Conservation (phyloP, 2,888 invertebrate species). For the Yponomeuta cagnagella region DNA sequence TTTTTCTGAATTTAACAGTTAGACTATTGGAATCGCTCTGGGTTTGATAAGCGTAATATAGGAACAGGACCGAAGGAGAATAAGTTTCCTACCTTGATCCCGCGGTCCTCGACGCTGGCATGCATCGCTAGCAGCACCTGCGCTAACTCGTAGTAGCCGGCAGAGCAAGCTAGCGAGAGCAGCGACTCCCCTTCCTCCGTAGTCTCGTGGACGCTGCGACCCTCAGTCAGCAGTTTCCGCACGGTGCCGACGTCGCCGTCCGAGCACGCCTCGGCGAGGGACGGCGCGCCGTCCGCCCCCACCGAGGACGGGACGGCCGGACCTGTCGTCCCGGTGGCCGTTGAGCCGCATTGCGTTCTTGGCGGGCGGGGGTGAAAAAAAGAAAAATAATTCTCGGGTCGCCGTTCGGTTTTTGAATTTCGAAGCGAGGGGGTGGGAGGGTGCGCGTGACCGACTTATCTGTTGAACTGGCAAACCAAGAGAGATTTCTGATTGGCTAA, state of each 20-base stretch:
- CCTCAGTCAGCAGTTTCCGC: constrained; percentile 92
- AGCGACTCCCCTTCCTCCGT: constrained; percentile 98
- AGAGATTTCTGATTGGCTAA: too few species aligned
- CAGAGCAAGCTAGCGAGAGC: constrained; percentile 96
- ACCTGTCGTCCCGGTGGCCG: constrained; percentile 53
- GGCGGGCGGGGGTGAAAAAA: constrained; percentile 24
- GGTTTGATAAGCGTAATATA: too few species aligned
- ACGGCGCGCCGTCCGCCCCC: constrained; percentile 77
- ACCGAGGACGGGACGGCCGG: constrained; percentile 39
- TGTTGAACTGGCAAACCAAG: too few species aligned
- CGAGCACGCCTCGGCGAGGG: constrained; percentile 93
- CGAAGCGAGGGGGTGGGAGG: background rate
- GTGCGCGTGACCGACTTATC: too few species aligned
- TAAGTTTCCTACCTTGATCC: constrained; percentile 80
- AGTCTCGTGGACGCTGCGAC: constrained; percentile 95
- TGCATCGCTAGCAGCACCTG: constrained; percentile 98
- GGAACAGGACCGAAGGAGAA: background rate
- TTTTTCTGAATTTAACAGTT: too few species aligned
- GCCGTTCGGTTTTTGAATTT: background rate
- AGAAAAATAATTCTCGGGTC: constrained; percentile 9
- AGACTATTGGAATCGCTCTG: too few species aligned
- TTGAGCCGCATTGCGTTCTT: constrained; percentile 66
- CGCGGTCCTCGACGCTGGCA: constrained; percentile 97
- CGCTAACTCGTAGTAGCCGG: constrained; percentile 97
- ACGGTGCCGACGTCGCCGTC: constrained; percentile 97